phyloP scores from a whole-genome alignment of 2,113 vertebrate genomes.

The Zootoca vivipara region DNA sequence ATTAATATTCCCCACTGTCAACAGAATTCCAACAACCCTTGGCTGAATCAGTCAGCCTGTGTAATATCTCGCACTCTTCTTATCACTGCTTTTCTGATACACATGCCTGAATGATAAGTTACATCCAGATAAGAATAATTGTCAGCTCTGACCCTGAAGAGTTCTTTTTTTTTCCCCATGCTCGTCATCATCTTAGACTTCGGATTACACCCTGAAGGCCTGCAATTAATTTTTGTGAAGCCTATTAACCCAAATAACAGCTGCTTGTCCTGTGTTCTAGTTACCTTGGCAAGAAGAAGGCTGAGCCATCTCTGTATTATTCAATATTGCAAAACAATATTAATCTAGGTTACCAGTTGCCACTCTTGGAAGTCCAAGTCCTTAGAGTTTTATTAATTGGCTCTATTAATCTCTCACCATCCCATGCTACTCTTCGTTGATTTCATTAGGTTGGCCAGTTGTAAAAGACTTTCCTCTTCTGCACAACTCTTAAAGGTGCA shows the following conservation, averaged over 20 bases:
- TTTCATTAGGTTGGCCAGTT: not conserved
- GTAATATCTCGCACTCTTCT: constrained; percentile 10
- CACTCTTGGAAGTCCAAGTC: not conserved
- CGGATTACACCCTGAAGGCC: not conserved
- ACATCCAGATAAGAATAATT: constrained; percentile 4
- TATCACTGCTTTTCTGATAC: constrained; percentile 1
- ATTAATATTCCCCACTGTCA: constrained; percentile 11
- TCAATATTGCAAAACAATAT: not conserved
- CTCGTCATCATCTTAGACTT: not conserved
- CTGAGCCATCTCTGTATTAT: not conserved
- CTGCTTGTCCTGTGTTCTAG: not conserved
- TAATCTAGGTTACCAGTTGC: not conserved
- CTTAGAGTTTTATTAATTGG: not conserved
- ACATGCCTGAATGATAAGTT: not conserved
- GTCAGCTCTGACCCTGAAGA: constrained; percentile 15
- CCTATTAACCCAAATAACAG: not conserved
- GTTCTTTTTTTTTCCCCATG: not conserved
- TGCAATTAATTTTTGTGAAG: not conserved
- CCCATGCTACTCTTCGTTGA: not conserved
- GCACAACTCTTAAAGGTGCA: too few species aligned
- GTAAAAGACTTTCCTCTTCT: too few species aligned
- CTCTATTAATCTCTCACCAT: not conserved
- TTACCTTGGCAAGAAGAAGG: not conserved
- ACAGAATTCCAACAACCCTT: constrained; percentile 4
- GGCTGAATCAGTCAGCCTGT: not conserved